Base-by-base conservation (phyloP, 2,888 invertebrate species). In the Disparrhopalites patrizii region DNA sequence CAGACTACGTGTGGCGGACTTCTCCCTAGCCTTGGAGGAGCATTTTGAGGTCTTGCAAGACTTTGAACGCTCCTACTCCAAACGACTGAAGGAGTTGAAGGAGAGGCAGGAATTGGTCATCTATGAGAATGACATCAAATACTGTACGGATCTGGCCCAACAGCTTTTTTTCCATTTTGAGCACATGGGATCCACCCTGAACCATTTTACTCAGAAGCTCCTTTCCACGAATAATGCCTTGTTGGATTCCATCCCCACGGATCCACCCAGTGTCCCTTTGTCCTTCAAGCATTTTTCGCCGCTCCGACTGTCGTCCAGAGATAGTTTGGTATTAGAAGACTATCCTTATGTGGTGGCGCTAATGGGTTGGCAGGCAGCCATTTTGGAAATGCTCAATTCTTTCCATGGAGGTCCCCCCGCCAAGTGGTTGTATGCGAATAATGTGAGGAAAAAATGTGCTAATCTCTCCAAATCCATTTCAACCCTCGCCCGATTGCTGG, bases 11-110 rank as follows among this genome's bases (percentile, higher is more conserved):
- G 10, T 28, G 23, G n/a, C 27, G 13, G 25, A 61, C 30, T 47
- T 61, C 23, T 25, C 28, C 1, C 30, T 15, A 33, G 60, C 47
- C 3, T 15, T 63, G 1, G 10, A 15, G 15, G 43, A 55, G 3
- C 63, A 63, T 54, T 55, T 63, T 28, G 63, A 63, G 25, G 20
- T 30, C 8, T n/a, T 63, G 43, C 55, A 63, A 23, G 56, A 63
- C n/a, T 63, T 47, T 31, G 56, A 63, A 43, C 31, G 28, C 30
- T 56, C 63, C 1, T 63, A 63, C 18, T 20, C 27, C 23, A 43
- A 23, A 1, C 20, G 54, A 40, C 25, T 63, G 15, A 8, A 28
- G 5, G 63, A 63, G 10, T 20, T 63, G 18, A 23, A n/a, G 20
- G 18, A 31, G 4, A n/a, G 63, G 23, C 25, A 40, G 0, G 63